Conservation (phyloP, 2,888 invertebrate genomes). For the Elegia similella region DNA sequence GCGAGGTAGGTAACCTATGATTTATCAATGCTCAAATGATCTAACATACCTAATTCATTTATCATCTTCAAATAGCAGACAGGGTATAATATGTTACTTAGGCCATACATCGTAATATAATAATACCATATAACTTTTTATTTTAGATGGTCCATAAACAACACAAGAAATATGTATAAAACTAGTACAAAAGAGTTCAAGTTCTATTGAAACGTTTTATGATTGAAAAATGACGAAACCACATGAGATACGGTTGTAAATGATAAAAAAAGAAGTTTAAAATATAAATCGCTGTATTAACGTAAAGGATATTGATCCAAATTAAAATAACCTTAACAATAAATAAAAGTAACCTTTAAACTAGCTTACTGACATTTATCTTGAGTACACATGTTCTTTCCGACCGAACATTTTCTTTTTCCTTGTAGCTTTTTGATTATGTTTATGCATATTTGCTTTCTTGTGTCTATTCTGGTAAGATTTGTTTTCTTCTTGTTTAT, state of each 20-base stretch:
- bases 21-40: no score
- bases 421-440: not conserved
- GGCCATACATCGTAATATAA: no score
- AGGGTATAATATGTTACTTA: no score
- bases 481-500: not conserved
- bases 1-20: no score
- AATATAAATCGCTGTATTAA: not conserved
- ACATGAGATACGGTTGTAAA: not conserved
- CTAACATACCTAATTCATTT: no score
- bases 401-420: not conserved
- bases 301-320: not conserved
- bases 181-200: slow-evolving; percentile 40
- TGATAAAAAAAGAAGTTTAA: not conserved
- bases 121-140: no score
- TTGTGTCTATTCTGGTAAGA: not conserved
- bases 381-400: not conserved
- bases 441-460: not conserved
- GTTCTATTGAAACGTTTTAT: slow-evolving; percentile 28
- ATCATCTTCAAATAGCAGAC: no score
- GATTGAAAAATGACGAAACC: not conserved
- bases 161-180: slow-evolving; percentile 47
- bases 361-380: not conserved
- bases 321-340: not conserved
- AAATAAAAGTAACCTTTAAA: not conserved
- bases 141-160: slow-evolving; percentile 75